Base-by-base conservation (phyloP, 2,797 vertebrate genomes). In the Orestias chungarensis region DNA sequence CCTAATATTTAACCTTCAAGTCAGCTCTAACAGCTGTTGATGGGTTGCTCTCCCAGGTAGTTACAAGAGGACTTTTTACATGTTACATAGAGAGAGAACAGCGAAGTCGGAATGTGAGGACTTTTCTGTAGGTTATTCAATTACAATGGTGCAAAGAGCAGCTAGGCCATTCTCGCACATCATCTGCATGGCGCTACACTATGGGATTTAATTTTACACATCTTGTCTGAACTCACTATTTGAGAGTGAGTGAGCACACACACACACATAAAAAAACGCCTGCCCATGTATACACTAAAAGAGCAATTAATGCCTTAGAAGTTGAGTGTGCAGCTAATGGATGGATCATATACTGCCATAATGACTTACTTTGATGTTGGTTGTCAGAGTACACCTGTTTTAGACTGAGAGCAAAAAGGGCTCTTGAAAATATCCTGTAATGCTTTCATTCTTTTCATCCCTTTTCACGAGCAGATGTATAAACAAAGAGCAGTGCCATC, bases 1-100 rank as follows among this genome's bases (percentile, higher is more conserved):
- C 96, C 96, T 97, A 96, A 98, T 97, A 97, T 97, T 97, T 97
- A 97, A 98, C 96, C 96, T 97, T 97, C 96, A 95, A 96, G 96
- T 97, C 95, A 93, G 95, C 95, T 96, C 95, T 96, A 97, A 97
- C 96, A 96, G 95, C 96, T 96, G 96, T 95, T 97, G 95, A 96
- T 96, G 95, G 95, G 95, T 95, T 95, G 95, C 96, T 96, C 95
- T 96, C 95, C 92, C 94, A 96, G 96, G 95, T 96, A 96, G 95
- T 95, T 96, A 96, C 95, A 95, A 93, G 92, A 94, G 92, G 91
- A 94, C 93, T 95, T 95, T 94, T 93, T 92, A 89, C 90, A 88
- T 83, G 87, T 91, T 86, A 83, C 87, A 89, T 78, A 89, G 87
- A 91, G 87, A 87, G 89, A 84, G 83, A 89, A 88, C 73, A 78